A percentile compares a stretch with the other conserved stretches of the same genome.
phyloP scores from a whole-genome alignment of 2,888 invertebrate genomes.

The Agrotis exclamationis region DNA sequence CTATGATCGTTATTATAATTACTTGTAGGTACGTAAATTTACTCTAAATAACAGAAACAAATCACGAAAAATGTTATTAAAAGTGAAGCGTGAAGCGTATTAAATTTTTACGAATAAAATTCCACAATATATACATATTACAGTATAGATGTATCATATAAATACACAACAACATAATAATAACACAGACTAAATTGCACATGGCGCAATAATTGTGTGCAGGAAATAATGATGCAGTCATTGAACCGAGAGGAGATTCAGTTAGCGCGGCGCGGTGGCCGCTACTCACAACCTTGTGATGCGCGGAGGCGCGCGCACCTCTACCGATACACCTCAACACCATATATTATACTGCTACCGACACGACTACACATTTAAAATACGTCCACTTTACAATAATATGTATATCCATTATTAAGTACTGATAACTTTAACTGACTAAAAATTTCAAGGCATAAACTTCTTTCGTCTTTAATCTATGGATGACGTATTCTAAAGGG shows the following conservation, averaged over 20 bases:
- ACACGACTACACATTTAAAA: constrained; percentile 81
- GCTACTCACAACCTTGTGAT: constrained; percentile 85
- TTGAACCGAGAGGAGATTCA: constrained; percentile 90
- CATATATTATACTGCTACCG: constrained; percentile 78
- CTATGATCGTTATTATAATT: constrained; percentile 90
- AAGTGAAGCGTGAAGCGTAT: constrained; percentile 91
- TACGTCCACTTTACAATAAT: constrained; percentile 78
- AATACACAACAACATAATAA: constrained; percentile 91
- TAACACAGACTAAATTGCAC: constrained; percentile 91
- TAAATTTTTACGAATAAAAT: constrained; percentile 89
- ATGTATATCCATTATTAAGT: constrained; percentile 87
- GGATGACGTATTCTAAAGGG: constrained; percentile 90
- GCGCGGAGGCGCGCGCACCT: constrained; percentile 56
- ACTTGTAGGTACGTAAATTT: constrained; percentile 91
- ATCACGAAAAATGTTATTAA: constrained; percentile 88
- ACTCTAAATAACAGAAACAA: constrained; percentile 91
- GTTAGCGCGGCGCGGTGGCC: constrained; percentile 75
- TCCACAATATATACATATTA: constrained; percentile 91
- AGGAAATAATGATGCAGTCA: constrained; percentile 89
- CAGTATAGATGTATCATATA: constrained; percentile 89
- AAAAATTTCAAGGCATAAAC: constrained; percentile 89
- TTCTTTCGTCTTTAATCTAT: constrained; percentile 88
- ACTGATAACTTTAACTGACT: constrained; percentile 90
- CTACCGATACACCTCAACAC: constrained; percentile 61
- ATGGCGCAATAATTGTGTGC: constrained; percentile 88